Base-by-base conservation (phyloP, 2,797 vertebrate species). In the Crypturellus tataupa region DNA sequence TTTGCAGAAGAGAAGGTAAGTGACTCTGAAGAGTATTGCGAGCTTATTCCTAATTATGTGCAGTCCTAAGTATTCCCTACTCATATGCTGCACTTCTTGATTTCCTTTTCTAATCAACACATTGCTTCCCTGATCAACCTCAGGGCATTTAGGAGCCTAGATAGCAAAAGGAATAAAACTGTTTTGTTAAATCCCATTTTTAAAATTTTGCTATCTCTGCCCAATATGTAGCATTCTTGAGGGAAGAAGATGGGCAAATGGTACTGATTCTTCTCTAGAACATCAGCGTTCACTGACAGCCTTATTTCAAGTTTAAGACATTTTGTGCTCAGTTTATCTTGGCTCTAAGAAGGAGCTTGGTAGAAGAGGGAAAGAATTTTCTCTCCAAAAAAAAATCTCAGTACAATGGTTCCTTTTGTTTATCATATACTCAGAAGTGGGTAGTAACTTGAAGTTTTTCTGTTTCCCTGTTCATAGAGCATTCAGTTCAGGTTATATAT, bases 101-200 rank as follows among this genome's bases (percentile, higher is more conserved):
- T 80, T 93, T 90, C n/a, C 17, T 90, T 93, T 94, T 84, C 47
- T 15, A 92, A 47, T 86, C 29, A 90, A 39, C 11, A n/a, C 23
- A 15, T 51, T 59, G 21, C 56, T 84, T 96, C 20, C 5, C 9
- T 94, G 64, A 91, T 91, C 21, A 75, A 16, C 33, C 62, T 87
- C 23, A 84, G 47, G 51, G 24, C 40, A 21, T 67, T 69, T 14
- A 39, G 68, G 75, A 73, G 15, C 81, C 62, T 19, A 67, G 35
- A 14, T 35, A 70, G 40, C 40, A 21, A 9, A 90, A 78, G 21
- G 21, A 59, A 65, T n/a, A 64, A 55, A 18, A 53, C 14, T n/a
- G 5, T 47, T 21, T 1, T 51, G 5, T 73, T 29, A 63, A 31
- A 83, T 42, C 11, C 42, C 2, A 42, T 39, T 77, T 19, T 23